Percentiles rank a stretch among this genome's conserved stretches.
Conservation (phyloP, 2,888 invertebrate species). For the Heliconius aoede region DNA sequence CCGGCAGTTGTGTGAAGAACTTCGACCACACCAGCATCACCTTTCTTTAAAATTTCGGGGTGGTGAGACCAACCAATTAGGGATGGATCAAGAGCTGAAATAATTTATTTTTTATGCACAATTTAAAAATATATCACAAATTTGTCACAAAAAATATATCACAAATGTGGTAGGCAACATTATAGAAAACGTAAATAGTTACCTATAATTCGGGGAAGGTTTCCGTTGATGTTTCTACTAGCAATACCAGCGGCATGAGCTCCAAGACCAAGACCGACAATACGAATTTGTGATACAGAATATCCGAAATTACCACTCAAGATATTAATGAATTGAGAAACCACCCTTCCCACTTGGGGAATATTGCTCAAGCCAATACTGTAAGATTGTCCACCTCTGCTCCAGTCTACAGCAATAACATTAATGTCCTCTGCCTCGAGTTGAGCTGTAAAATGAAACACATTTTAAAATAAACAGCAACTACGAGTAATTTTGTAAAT, state of each 20-base stretch:
- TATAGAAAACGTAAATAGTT: constrained; percentile 42
- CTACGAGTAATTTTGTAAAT: not conserved
- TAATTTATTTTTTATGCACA: not conserved
- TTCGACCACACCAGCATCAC: constrained; percentile 70
- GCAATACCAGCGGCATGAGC: constrained; percentile 77
- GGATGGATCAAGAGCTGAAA: constrained; percentile 74
- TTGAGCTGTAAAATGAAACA: constrained; percentile 61
- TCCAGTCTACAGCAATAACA: constrained; percentile 76
- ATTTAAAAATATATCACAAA: not conserved
- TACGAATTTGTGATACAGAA: constrained; percentile 57
- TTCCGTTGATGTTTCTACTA: constrained; percentile 58
- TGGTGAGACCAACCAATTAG: constrained; percentile 73
- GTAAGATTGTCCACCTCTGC: constrained; percentile 60
- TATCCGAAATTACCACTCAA: constrained; percentile 62
- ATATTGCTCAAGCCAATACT: constrained; percentile 66
- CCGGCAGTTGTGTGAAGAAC: constrained; percentile 73
- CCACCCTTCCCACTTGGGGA: constrained; percentile 62
- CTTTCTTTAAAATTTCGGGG: constrained; percentile 59
- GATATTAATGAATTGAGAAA: constrained; percentile 72
- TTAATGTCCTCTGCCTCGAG: constrained; percentile 66
- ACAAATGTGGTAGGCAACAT: not conserved
- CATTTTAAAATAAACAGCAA: not conserved
- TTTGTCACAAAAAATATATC: not conserved
- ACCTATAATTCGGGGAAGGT: constrained; percentile 69
- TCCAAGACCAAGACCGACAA: constrained; percentile 75